Conservation (phyloP, 2,113 vertebrate genomes). For the Alosa alosa region DNA sequence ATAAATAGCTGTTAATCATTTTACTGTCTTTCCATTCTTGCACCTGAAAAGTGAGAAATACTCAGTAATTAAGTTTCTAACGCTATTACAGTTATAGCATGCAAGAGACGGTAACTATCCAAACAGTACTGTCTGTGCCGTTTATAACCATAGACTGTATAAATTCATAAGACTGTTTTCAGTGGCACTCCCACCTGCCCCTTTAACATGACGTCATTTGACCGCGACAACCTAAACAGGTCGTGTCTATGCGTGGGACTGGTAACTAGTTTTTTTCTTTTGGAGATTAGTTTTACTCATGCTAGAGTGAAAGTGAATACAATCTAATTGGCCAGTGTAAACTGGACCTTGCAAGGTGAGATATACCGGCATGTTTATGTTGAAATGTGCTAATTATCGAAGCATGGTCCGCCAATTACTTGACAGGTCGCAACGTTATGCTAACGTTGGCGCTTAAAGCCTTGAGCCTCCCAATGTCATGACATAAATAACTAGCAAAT, state of each 20-base stretch:
- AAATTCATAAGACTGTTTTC: too few relatives aligned
- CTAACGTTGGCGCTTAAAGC: background rate
- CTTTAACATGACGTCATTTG: constrained; percentile 3
- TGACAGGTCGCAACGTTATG: background rate
- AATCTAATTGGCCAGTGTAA: background rate
- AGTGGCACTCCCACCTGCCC: background rate
- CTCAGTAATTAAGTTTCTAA: background rate
- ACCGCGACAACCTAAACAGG: background rate
- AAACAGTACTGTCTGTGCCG: too few relatives aligned
- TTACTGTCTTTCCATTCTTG: background rate
- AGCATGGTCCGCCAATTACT: background rate
- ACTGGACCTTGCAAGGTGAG: background rate
- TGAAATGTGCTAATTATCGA: background rate
- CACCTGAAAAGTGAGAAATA: background rate
- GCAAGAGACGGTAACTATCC: too few relatives aligned
- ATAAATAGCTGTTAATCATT: background rate
- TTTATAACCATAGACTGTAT: too few relatives aligned
- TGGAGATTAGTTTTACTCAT: background rate
- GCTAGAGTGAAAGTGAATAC: background rate
- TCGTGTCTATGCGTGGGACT: background rate
- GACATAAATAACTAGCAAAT: background rate
- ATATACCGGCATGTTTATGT: background rate
- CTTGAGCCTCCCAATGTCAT: background rate
- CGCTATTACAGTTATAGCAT: background rate
- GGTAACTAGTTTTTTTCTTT: background rate